Conservation (phyloP, 1,140 invertebrate genomes). For the Cherax quadricarinatus region DNA sequence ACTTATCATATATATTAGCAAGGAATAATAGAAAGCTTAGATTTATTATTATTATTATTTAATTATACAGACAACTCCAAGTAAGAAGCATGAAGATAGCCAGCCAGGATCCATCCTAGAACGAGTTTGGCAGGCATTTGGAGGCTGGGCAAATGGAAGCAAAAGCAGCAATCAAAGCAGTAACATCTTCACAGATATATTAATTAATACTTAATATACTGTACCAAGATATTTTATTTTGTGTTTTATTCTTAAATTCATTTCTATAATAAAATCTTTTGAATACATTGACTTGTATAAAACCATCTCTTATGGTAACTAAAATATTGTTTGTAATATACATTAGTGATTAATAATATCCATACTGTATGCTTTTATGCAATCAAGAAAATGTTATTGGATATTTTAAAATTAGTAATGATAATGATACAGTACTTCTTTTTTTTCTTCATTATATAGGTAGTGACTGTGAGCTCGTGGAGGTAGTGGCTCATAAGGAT, state of each 20-base stretch:
- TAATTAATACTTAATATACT: no score
- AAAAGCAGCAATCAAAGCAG: slow-evolving; percentile 40
- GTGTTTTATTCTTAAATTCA: no score
- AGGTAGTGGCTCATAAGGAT: slow-evolving; percentile 42
- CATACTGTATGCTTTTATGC: no score
- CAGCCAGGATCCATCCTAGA: slow-evolving; percentile 68
- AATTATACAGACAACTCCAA: slow-evolving; percentile 36
- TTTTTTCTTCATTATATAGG: neutral
- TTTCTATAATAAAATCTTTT: no score
- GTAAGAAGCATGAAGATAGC: slow-evolving; percentile 74
- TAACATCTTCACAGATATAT: neutral
- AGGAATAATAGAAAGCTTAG: no score
- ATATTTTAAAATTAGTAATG: neutral
- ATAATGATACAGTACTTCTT: neutral
- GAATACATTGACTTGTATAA: no score
- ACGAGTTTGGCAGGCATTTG: slow-evolving; percentile 72
- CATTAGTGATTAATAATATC: no score
- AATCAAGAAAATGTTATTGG: neutral
- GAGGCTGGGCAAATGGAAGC: slow-evolving; percentile 63
- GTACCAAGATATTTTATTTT: no score
- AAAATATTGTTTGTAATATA: no score
- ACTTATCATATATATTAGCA: no score
- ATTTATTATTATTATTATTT: neutral
- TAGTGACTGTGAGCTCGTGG: slow-evolving; percentile 32
- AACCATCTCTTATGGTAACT: no score